Conservation (phyloP, 2,888 invertebrate species). For the Folsomia manolachei region DNA sequence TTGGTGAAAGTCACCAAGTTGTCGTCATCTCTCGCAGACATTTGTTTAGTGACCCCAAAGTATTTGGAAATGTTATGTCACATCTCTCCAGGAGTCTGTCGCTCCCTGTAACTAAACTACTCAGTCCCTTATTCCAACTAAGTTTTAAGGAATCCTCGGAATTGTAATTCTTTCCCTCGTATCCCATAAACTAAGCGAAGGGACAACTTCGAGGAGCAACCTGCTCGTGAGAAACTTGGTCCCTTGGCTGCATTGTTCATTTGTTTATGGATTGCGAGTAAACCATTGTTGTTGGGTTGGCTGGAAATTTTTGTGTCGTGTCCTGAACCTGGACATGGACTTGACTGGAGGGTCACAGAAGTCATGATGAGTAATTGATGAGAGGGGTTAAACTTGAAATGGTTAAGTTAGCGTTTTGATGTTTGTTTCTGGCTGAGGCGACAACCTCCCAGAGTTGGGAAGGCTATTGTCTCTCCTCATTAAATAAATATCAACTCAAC, state of each 20-base stretch:
- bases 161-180: not conserved
- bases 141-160: not conserved
- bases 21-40: no score
- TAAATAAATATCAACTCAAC: not conserved
- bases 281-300: not conserved
- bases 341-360: not conserved
- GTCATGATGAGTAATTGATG: not conserved
- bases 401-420: no score
- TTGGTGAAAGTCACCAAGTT: not conserved
- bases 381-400: not conserved
- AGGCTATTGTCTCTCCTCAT: not conserved
- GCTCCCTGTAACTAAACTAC: no score
- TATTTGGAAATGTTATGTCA: slow-evolving; percentile 2
- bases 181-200: no score
- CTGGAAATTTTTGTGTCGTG: not conserved
- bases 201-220: not conserved
- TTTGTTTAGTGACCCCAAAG: not conserved
- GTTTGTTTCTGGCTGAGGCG: no score
- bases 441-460: not conserved
- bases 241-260: not conserved
- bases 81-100: not conserved
- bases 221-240: not conserved
- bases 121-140: no score
- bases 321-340: not conserved
- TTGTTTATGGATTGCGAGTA: not conserved